Evolutionary conservation across 2,113 vertebrate genomes (phyloP).

Genomic region (Festucalex cinctus): DNA sequence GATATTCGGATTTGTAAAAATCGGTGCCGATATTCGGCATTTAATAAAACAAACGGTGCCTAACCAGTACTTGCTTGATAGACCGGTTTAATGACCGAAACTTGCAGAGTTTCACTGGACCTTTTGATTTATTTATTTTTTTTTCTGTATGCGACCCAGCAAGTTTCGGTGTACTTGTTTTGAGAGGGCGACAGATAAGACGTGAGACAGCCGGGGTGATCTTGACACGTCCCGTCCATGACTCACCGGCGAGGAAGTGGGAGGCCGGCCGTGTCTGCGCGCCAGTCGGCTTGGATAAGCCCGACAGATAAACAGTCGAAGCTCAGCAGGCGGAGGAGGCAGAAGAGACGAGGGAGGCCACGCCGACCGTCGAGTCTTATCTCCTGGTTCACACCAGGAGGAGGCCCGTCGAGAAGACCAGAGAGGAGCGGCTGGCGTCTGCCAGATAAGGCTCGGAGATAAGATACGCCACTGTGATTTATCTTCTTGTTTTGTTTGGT

Average conservation of each 20-base stretch:
- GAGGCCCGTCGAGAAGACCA: conserved; percentile 11
- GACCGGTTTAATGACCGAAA: no score
- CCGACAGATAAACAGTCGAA: conserved; percentile 43
- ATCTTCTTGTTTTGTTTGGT: conserved; percentile 11
- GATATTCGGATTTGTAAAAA: no score
- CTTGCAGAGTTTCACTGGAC: background rate
- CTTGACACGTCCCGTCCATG: conserved; percentile 35
- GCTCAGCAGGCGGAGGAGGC: conserved; percentile 29
- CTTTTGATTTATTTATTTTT: no score
- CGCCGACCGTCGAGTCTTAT: conserved; percentile 25
- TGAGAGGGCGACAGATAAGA: conserved; percentile 10
- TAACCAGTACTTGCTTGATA: background rate
- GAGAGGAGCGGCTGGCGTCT: conserved; percentile 14
- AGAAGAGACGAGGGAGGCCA: conserved; percentile 23
- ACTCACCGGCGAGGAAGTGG: conserved; percentile 28
- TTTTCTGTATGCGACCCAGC: background rate
- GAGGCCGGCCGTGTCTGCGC: conserved; percentile 46
- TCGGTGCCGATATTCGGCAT: no score
- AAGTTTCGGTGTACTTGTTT: background rate
- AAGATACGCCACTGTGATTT: conserved; percentile 4
- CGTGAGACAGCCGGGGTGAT: conserved; percentile 31
- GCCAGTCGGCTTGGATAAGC: conserved; percentile 47
- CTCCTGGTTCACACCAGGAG: conserved; percentile 21
- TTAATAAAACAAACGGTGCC: no score
- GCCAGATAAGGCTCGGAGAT: conserved; percentile 30